A percentile compares a stretch with the other conserved stretches of the same genome.
phyloP scores from a whole-genome alignment of 1,140 invertebrate genomes.

The Macrosteles quadrilineatus region DNA sequence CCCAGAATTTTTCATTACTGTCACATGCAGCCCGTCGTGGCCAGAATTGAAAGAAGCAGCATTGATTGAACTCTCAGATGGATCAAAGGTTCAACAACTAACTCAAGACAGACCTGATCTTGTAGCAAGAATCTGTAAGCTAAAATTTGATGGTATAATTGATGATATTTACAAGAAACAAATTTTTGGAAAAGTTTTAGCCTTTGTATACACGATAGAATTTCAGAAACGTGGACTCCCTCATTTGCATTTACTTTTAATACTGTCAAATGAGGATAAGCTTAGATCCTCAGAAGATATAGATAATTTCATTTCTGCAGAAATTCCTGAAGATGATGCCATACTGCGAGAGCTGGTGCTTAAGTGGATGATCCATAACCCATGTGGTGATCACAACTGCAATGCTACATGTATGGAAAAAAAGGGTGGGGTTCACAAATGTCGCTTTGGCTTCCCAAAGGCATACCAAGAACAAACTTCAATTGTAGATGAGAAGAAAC shows the following conservation, averaged over 20 bases:
- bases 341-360: neutral
- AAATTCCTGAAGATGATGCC: neutral
- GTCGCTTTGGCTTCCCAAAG: constrained; percentile 8
- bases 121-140: neutral
- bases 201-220: neutral
- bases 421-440: neutral
- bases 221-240: constrained; percentile 7
- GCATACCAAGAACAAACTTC: neutral
- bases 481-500: neutral
- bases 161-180: neutral
- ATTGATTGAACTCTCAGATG: neutral
- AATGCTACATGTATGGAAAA: neutral
- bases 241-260: neutral
- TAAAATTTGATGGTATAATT: neutral
- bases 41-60: neutral
- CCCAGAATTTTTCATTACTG: neutral
- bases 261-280: neutral
- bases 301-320: neutral
- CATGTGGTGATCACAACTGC: neutral
- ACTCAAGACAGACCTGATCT: neutral
- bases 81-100: neutral
- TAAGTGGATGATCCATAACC: constrained; percentile 4
- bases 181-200: neutral
- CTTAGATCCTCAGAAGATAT: neutral
- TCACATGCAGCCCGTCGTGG: neutral